A percentile compares a stretch with the other conserved stretches of the same genome.
Evolutionary conservation across 2,888 invertebrate genomes (phyloP).

Genomic region (Drosophila conformis): DNA sequence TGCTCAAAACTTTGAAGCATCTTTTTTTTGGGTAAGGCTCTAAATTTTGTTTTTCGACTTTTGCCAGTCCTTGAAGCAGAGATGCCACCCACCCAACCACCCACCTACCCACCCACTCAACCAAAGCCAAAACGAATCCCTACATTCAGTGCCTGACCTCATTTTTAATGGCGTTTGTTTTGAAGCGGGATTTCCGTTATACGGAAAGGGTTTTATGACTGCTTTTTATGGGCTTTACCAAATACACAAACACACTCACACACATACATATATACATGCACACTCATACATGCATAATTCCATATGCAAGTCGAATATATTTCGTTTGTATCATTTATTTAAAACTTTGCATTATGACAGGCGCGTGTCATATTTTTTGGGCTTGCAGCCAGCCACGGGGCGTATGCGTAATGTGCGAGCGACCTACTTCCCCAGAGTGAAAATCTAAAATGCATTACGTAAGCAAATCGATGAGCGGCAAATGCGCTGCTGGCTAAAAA

Average conservation of each 20-base stretch:
- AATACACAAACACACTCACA: conserved; percentile 35
- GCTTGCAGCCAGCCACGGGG: conserved; percentile 54
- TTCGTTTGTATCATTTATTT: conserved; percentile 69
- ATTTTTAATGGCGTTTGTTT: conserved; percentile 80
- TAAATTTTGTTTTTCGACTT: conserved; percentile 73
- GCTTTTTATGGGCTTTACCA: conserved; percentile 72
- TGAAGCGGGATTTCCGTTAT: conserved; percentile 80
- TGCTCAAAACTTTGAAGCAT: conserved; percentile 61
- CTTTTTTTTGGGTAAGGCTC: conserved; percentile 56
- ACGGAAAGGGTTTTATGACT: conserved; percentile 81
- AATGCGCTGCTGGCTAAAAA: conserved; percentile 10
- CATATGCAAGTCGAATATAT: conserved; percentile 32
- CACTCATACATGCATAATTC: conserved; percentile 26
- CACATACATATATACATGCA: neutral
- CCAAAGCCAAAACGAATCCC: conserved; percentile 3
- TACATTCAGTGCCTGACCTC: conserved; percentile 67
- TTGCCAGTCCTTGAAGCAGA: conserved; percentile 65
- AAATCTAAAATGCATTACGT: conserved; percentile 69
- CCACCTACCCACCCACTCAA: conserved; percentile 1
- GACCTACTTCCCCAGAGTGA: conserved; percentile 37
- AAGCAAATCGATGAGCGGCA: conserved; percentile 36
- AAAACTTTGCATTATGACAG: conserved; percentile 75
- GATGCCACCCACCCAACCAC: conserved; percentile 1
- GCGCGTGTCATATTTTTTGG: conserved; percentile 57
- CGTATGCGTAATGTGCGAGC: conserved; percentile 68